Evolutionary conservation across 2,888 invertebrate genomes (phyloP).

Genomic region (Ectemnius cavifrons): DNA sequence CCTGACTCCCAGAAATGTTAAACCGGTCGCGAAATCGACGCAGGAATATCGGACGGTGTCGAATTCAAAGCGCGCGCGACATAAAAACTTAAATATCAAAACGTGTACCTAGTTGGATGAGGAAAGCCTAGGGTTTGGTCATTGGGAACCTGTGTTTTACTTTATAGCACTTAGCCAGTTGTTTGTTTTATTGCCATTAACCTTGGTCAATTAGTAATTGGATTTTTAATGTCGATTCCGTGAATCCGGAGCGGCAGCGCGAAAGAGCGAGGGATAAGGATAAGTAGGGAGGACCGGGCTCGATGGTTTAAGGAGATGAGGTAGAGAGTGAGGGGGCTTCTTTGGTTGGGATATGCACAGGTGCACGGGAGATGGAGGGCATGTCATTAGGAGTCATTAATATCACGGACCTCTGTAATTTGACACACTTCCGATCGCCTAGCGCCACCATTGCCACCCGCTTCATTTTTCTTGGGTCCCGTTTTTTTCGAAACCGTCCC

Average conservation of each 20-base stretch:
- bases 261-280: slow-evolving; percentile 5
- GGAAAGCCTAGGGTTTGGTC: slow-evolving; percentile 31
- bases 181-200: slow-evolving; percentile 78
- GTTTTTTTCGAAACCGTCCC: slow-evolving; percentile 12
- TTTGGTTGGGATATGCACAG: slow-evolving; percentile 41
- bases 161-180: slow-evolving; percentile 76
- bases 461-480: slow-evolving; percentile 58
- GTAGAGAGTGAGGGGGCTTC: slow-evolving; percentile 10
- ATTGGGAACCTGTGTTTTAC: slow-evolving; percentile 75
- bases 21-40: slow-evolving; percentile 68
- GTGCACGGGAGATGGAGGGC: slow-evolving; percentile 58
- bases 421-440: slow-evolving; percentile 77
- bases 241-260: slow-evolving; percentile 63
- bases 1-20: slow-evolving; percentile 64
- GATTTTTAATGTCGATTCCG: slow-evolving; percentile 76
- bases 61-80: background rate
- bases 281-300: slow-evolving; percentile 12
- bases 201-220: slow-evolving; percentile 77
- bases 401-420: slow-evolving; percentile 76
- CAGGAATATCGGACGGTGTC: slow-evolving; percentile 6
- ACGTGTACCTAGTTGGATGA: slow-evolving; percentile 9
- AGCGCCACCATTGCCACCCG: slow-evolving; percentile 71
- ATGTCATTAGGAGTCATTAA: slow-evolving; percentile 77
- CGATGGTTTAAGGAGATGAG: slow-evolving; percentile 28
- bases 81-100: slow-evolving; percentile 6